Evolutionary conservation across 2,797 vertebrate species (phyloP).

Genomic region (Phataginus tetradactyla): DNA sequence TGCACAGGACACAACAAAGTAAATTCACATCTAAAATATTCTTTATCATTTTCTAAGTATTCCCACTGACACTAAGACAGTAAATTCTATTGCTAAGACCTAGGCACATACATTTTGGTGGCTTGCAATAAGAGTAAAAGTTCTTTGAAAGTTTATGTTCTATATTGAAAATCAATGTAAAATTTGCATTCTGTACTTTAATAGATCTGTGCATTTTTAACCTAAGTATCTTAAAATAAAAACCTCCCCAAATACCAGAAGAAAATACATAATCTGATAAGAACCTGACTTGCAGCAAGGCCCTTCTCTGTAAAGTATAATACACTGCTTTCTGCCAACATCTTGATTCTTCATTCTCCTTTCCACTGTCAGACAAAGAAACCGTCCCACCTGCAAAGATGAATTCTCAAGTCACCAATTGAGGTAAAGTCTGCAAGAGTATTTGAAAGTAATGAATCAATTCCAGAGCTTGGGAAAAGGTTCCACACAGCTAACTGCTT

Average conservation of each 20-base stretch:
- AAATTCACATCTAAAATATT: not conserved
- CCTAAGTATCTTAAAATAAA: not conserved
- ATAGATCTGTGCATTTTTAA: not conserved
- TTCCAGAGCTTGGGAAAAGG: not conserved
- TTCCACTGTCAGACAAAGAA: not conserved
- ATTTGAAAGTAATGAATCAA: not conserved
- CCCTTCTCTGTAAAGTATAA: not conserved
- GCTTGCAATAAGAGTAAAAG: not conserved
- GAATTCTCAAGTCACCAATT: not conserved
- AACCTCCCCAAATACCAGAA: not conserved
- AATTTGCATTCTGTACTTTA: not conserved
- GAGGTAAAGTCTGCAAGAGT: not conserved
- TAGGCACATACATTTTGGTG: not conserved
- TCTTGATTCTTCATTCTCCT: not conserved
- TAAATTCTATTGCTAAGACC: not conserved
- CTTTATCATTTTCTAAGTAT: not conserved
- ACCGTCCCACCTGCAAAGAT: not conserved
- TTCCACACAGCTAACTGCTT: not conserved
- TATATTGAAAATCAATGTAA: not conserved
- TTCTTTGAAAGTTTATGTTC: not conserved
- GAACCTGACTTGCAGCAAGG: not conserved
- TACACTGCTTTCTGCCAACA: not conserved
- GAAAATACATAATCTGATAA: not conserved
- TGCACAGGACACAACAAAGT: not conserved
- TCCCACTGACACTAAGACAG: not conserved